Percentiles rank a stretch among this genome's conserved stretches.
These are phyloP conservation scores for Sterrhoptilus dennistouni DNA, from an alignment of 2,113 vertebrate genomes.

Conservation along the genomic window DNA sequence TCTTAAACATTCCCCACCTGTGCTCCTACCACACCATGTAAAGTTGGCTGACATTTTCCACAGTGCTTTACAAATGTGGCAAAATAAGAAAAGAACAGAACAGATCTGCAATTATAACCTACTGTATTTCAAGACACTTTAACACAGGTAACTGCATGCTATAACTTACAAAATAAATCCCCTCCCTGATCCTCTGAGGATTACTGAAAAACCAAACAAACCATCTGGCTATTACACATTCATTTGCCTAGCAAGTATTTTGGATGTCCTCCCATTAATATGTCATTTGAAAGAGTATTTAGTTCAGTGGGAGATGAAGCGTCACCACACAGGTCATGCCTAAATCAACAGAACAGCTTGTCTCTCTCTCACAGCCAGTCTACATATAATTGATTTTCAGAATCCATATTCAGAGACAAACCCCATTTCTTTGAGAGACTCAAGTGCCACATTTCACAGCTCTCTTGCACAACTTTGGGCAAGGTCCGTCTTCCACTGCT, in stretches of 20 bases:
- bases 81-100: constrained; percentile 37
- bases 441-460: constrained; percentile 35
- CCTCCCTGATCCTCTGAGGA: constrained; percentile 44
- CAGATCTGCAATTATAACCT: neutral
- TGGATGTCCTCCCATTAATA: constrained; percentile 66
- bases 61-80: neutral
- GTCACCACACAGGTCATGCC: constrained; percentile 61
- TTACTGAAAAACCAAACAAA: constrained; percentile 67
- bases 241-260: constrained; percentile 64
- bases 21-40: neutral
- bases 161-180: constrained; percentile 41
- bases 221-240: constrained; percentile 64
- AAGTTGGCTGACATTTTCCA: constrained; percentile 39
- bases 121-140: constrained; percentile 33
- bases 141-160: constrained; percentile 21
- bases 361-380: constrained; percentile 60
- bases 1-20: constrained; percentile 4
- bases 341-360: constrained; percentile 72
- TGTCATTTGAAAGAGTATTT: constrained; percentile 67
- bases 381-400: constrained; percentile 69
- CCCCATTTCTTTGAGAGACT: neutral
- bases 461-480: neutral
- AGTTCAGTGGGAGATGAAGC: constrained; percentile 67
- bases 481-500: neutral
- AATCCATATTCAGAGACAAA: constrained; percentile 44